These are phyloP conservation scores for Sterrhoptilus dennistouni DNA, from an alignment of 2,113 vertebrate genomes.

Conservation along the genomic window DNA sequence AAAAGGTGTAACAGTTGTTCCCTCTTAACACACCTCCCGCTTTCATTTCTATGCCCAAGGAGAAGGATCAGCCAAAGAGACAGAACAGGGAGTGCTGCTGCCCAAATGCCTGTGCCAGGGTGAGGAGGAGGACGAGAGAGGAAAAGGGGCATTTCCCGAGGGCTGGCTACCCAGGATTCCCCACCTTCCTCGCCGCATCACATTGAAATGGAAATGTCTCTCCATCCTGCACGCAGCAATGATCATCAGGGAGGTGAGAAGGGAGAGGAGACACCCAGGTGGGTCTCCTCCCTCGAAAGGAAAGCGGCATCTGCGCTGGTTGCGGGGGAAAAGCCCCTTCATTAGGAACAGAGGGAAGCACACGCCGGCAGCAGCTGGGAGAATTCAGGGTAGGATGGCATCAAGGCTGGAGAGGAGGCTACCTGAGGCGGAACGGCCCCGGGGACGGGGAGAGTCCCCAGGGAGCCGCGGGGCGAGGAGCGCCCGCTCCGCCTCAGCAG, in stretches of 20 bases:
- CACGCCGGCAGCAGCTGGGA: background rate
- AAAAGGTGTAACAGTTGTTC: conserved; percentile 66
- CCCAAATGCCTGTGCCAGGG: background rate
- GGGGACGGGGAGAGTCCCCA: background rate
- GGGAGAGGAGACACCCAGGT: background rate
- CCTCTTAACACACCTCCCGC: background rate
- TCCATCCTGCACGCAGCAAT: background rate
- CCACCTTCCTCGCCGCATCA: background rate
- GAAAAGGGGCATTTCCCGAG: conserved; percentile 8
- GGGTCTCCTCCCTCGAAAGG: background rate
- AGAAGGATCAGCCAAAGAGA: background rate
- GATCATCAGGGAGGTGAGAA: background rate
- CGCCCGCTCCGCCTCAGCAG: background rate
- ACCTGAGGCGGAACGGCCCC: fast-evolving
- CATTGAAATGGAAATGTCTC: background rate
- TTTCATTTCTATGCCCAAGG: background rate
- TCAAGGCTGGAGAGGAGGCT: background rate
- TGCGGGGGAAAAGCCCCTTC: background rate
- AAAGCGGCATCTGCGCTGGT: background rate
- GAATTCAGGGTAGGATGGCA: background rate
- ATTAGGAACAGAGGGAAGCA: background rate
- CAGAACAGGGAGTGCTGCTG: background rate
- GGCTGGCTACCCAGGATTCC: background rate
- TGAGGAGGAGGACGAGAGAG: background rate
- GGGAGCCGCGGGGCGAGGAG: background rate